Evolutionary conservation across 2,797 vertebrate genomes (phyloP), one percentile per base, ranked within the genome.

Genomic region (Microcaecilia unicolor): DNA sequence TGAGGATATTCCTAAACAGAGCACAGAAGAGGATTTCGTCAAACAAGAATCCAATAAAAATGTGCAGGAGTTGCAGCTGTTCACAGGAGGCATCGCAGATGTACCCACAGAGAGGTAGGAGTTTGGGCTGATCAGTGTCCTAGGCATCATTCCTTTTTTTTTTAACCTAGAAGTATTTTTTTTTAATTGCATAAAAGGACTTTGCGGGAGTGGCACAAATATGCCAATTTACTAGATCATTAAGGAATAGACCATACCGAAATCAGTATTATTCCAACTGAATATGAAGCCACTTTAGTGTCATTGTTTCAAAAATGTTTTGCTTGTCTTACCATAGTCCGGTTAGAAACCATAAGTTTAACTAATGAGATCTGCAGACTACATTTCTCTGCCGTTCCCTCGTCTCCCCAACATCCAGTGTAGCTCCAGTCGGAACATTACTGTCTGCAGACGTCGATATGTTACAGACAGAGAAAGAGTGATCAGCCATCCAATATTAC

Each of bases 41-140:
- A 86, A 89, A 58, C 85, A 88, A 55, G 81, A 88, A 5, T 25
- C 60, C 47, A 67, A 66, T 32, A 75, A 67, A 45, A 51, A 46
- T 28, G 56, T 72, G 13, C 78, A 85, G 68, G 78, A 88, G 58
- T 61, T 81, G 61, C 87, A 90, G 64, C 83, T 70, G 77, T 67
- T 74, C 67, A 69, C 68, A 29, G 85, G 89, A 31, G 80, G 88
- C 44, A 67, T 75, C 52, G 57, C 62, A 40, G 85, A 82, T 55
- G 85, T 91, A 58, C 68, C 81, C 55, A 73, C 79, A 68, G 87
- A 91, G 61, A 91, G 93, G 93, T 98, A 95, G 45, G 64, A 65
- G 34, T 53, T 69, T 54, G 48, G 17, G 25, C 44, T 24, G 18
- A 19, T 26, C 31, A 42, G n/a, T n/a, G n/a, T n/a, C n/a, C n/a